phyloP scores from a whole-genome alignment of 2,113 vertebrate genomes.

The Chaetodon trifascialis region DNA sequence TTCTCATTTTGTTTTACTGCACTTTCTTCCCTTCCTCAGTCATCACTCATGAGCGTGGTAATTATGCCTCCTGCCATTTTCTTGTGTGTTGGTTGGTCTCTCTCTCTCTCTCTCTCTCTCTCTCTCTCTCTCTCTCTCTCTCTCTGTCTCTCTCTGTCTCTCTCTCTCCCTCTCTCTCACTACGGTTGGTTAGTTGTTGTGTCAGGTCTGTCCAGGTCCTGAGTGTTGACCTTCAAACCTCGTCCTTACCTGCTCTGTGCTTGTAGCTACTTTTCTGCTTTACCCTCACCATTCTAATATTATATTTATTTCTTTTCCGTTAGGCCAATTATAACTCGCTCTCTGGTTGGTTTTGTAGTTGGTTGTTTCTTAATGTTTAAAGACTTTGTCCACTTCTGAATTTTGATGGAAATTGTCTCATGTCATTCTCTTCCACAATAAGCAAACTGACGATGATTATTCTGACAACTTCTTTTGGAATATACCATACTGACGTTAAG shows the following conservation, averaged over 20 bases:
- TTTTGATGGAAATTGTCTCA: conserved; percentile 16
- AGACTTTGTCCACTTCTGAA: background rate
- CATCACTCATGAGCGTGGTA: conserved; percentile 97
- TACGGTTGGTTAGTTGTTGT: conserved; percentile 77
- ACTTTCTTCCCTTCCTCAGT: conserved; percentile 90
- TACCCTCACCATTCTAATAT: conserved; percentile 15
- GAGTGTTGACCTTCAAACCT: conserved; percentile 65
- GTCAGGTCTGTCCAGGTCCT: conserved; percentile 90
- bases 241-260: conserved; percentile 42
- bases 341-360: conserved; percentile 9
- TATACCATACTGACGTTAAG: background rate
- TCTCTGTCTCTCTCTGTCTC: conserved; percentile 33
- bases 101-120: conserved; percentile 17
- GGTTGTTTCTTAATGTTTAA: background rate
- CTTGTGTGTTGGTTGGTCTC: conserved; percentile 76
- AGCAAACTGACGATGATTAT: background rate
- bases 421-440: background rate
- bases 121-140: background rate
- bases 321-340: conserved; percentile 25
- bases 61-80: conserved; percentile 91
- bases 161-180: background rate
- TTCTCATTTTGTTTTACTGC: conserved; percentile 88
- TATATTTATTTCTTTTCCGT: background rate
- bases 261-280: conserved; percentile 44
- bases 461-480: conserved; percentile 3